Evolutionary conservation across 64 coral and sea anemone species (phyloP).

Genomic region (Pachyseris speciosa): DNA sequence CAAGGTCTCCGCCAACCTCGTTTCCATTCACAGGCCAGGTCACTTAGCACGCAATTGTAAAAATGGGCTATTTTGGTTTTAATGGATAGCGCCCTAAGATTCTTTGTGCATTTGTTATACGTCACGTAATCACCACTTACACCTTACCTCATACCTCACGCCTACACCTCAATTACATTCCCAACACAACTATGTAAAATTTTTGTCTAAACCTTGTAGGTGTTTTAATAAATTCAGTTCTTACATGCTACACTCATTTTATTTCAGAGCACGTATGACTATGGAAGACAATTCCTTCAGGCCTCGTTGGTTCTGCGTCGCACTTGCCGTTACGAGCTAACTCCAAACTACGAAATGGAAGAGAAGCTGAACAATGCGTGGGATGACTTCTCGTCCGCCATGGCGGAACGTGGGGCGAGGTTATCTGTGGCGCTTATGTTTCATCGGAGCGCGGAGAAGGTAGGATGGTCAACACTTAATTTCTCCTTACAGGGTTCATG

Average conservation of each 20-base stretch:
- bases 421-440: constrained; percentile 94
- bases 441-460: constrained; percentile 96
- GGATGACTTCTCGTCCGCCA: constrained; percentile 75
- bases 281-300: constrained; percentile 93
- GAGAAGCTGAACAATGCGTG: constrained; percentile 81
- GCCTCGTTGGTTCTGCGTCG: constrained; percentile 88
- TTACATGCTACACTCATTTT: background rate
- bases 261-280: constrained; percentile 89
- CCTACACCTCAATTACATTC: no score
- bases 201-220: no score
- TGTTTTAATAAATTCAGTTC: background rate
- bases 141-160: no score
- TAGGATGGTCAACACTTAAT: background rate
- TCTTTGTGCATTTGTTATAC: no score
- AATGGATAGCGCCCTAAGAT: no score
- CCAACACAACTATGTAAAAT: no score
- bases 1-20: no score
- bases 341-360: constrained; percentile 90
- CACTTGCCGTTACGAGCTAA: constrained; percentile 88
- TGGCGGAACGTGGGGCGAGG: constrained; percentile 91
- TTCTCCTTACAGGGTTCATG: background rate
- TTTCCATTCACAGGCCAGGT: no score
- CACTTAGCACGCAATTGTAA: no score
- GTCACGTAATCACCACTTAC: no score
- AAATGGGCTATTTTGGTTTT: no score